Evolutionary conservation across 2,797 vertebrate species (phyloP).

Genomic region (Anabas testudineus): DNA sequence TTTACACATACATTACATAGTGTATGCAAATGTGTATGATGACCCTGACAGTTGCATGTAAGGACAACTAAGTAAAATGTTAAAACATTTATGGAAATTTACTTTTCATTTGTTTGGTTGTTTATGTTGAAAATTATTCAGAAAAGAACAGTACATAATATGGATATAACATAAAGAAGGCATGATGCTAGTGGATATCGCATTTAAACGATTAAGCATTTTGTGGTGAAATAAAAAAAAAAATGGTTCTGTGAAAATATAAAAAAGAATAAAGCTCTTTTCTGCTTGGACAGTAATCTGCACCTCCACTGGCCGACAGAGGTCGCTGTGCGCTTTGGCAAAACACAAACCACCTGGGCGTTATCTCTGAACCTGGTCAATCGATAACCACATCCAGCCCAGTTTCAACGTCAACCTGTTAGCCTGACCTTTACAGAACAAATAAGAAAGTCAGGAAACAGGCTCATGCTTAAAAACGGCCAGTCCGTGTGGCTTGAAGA

Average conservation of each 20-base stretch:
- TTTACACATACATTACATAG: not conserved
- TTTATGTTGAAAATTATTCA: not conserved
- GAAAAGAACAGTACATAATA: not conserved
- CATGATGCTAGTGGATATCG: not conserved
- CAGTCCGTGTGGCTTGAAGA: conserved; percentile 21
- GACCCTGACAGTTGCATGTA: not conserved
- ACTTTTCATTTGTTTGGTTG: not conserved
- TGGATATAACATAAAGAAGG: not conserved
- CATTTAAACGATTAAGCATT: no score
- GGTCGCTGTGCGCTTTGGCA: conserved; percentile 30
- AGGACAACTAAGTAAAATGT: not conserved
- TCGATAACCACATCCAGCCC: conserved; percentile 52
- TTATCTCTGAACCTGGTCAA: conserved; percentile 67
- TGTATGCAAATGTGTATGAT: not conserved
- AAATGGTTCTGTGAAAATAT: not conserved
- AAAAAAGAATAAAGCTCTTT: no score
- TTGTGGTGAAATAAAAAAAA: no score
- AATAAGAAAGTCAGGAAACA: not conserved
- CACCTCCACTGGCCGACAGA: conserved; percentile 47
- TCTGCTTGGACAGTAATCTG: not conserved
- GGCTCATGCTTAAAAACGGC: not conserved
- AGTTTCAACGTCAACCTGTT: not conserved
- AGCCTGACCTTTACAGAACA: not conserved
- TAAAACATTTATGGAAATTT: no score
- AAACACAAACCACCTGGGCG: conserved; percentile 65